Evolutionary conservation across 2,888 invertebrate species (phyloP).

Genomic region (Heteromyza rotundicornis): DNA sequence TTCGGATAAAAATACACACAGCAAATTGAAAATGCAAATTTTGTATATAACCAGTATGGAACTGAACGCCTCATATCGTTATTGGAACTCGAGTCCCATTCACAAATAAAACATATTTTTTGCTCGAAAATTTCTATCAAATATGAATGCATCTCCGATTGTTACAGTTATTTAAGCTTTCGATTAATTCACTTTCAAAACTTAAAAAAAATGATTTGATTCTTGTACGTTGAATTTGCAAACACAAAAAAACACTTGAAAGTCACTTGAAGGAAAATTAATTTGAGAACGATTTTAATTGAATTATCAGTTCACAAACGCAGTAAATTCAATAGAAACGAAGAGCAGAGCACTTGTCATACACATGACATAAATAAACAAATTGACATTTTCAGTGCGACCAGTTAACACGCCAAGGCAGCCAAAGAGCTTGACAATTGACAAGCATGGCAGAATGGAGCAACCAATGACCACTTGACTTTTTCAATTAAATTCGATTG

Average conservation of each 20-base stretch:
- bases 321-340: not conserved
- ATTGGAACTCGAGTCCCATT: no score
- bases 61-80: no score
- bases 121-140: no score
- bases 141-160: no score
- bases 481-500: conserved; percentile 32
- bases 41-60: no score
- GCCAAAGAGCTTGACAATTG: conserved; percentile 10
- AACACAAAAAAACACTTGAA: no score
- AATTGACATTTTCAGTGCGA: not conserved
- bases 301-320: conserved; percentile 9
- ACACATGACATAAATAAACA: conserved; percentile 8
- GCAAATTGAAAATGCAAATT: no score
- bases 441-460: not conserved
- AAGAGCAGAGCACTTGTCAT: not conserved
- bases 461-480: conserved; percentile 25
- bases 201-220: not conserved
- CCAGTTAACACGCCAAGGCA: not conserved
- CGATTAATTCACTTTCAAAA: no score
- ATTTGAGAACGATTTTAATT: conserved; percentile 13
- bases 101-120: no score
- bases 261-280: conserved; percentile 11
- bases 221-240: not conserved
- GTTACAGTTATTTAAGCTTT: no score
- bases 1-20: no score